These are phyloP conservation scores for Mastomys natalensis DNA, from an alignment of 2,113 vertebrate species.

Conservation along the genomic window DNA sequence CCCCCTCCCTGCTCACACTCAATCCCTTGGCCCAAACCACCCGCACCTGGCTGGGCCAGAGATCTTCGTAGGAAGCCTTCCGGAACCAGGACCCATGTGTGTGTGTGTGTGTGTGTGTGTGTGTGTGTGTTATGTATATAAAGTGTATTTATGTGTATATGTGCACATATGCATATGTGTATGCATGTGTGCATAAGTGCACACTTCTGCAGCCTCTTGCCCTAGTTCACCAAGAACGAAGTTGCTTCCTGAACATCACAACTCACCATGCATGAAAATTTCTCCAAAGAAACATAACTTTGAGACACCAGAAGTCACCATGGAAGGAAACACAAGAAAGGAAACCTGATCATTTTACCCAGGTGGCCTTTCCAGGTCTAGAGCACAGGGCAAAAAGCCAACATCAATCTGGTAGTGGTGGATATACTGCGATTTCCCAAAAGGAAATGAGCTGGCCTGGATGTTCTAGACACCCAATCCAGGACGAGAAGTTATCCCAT, in stretches of 20 bases:
- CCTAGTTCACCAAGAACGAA: background rate
- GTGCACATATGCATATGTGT: background rate
- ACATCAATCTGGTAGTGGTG: background rate
- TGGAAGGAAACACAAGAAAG: background rate
- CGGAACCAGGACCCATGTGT: background rate
- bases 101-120: background rate
- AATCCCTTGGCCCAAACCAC: too few relatives aligned
- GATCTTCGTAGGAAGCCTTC: too few relatives aligned
- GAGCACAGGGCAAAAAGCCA: background rate
- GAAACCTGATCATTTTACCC: fast-evolving
- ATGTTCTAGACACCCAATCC: background rate
- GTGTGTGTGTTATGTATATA: background rate
- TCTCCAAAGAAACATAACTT: background rate
- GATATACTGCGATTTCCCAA: background rate
- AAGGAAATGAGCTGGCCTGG: too few relatives aligned
- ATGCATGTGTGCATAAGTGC: fast-evolving
- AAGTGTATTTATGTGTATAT: background rate
- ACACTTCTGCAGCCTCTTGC: fast-evolving
- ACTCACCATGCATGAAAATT: background rate
- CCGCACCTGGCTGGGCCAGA: too few relatives aligned
- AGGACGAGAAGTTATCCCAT: background rate
- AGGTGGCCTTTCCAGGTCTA: background rate
- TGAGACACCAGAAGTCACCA: background rate
- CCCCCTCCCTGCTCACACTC: too few relatives aligned
- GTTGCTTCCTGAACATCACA: fast-evolving